Base-by-base conservation (phyloP, 2,888 invertebrate species). In the Gerris lacustris region DNA sequence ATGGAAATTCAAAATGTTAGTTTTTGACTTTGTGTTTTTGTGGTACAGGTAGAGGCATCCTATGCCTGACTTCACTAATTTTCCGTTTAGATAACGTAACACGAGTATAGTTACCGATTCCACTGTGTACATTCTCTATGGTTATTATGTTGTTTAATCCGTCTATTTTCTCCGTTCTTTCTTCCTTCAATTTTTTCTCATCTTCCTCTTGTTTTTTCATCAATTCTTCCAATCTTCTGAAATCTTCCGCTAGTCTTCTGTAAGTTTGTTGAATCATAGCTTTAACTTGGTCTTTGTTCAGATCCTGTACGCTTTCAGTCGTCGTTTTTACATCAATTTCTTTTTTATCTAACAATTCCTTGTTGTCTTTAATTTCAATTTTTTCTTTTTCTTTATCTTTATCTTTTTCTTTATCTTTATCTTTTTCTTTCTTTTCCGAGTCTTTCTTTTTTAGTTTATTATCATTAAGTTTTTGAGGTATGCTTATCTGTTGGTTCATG, bases 111-210 rank as follows among this genome's bases (percentile, higher is more conserved):
- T 64, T 64, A 18, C 18, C 18, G 9, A 31, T 9, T n/a, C 18
- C 9, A 64, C 64, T 17, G 17, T 64, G 64, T 9, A 64, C 64
- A 64, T 64, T 64, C 18, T 64, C 64, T 64, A 64, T 64, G 9
- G 64, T 64, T 64, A 64, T 64, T 64, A 64, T 64, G 31, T 64
- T 64, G 18, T 64, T 64, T 18, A 64, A 31, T 64, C 64, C 64
- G 17, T 64, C 64, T n/a, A 64, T 31, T 64, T 64, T 64, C 7
- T 64, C 64, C 5, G 18, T 9, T 17, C 31, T 64, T 18, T 64
- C 64, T 6, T 64, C 64, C 9, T n/a, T n/a, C 18, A n/a, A 18
- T 9, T 17, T 9, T 9, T 17, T 9, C 17, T 64, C 64, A 9
- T n/a, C 31, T 18, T 64, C 64, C 17, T 64, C 64, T 17, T 64